Evolutionary conservation across 2,888 invertebrate genomes (phyloP).

Genomic region (Ennomos fuscantarius): DNA sequence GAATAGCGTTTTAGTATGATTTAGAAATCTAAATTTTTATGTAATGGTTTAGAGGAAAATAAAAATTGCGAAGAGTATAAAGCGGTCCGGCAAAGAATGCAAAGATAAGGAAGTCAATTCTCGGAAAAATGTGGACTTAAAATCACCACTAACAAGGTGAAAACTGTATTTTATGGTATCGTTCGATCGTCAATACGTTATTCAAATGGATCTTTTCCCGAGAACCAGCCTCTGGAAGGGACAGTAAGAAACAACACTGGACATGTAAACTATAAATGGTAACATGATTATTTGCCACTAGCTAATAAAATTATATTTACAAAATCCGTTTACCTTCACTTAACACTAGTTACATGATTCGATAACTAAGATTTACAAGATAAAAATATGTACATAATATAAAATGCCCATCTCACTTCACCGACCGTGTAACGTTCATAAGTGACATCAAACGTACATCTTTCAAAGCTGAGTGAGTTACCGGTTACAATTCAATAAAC

Average conservation of each 20-base stretch:
- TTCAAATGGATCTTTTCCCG: no score
- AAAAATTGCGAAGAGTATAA: conserved; percentile 34
- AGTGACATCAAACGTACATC: not conserved
- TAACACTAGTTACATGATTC: conserved; percentile 56
- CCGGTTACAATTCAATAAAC: conserved; percentile 24
- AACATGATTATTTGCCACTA: conserved; percentile 61
- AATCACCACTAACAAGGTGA: no score
- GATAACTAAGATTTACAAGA: conserved; percentile 57
- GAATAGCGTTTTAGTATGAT: conserved; percentile 11
- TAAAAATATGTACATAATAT: conserved; percentile 56
- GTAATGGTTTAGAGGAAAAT: conserved; percentile 35
- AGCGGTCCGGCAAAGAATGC: conserved; percentile 14
- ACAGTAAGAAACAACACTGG: conserved; percentile 50
- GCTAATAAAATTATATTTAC: conserved; percentile 77
- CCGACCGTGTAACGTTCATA: conserved; percentile 26
- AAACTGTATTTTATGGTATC: no score
- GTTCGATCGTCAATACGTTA: no score
- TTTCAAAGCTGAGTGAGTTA: conserved; percentile 8
- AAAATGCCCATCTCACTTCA: conserved; percentile 61
- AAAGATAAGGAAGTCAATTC: no score
- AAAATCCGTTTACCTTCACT: conserved; percentile 64
- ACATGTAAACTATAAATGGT: conserved; percentile 56
- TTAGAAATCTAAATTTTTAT: conserved; percentile 15
- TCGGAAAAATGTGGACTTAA: no score
- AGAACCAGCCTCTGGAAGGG: not conserved